Base-by-base conservation (phyloP, 1,140 invertebrate species). In the Adelges cooleyi region DNA sequence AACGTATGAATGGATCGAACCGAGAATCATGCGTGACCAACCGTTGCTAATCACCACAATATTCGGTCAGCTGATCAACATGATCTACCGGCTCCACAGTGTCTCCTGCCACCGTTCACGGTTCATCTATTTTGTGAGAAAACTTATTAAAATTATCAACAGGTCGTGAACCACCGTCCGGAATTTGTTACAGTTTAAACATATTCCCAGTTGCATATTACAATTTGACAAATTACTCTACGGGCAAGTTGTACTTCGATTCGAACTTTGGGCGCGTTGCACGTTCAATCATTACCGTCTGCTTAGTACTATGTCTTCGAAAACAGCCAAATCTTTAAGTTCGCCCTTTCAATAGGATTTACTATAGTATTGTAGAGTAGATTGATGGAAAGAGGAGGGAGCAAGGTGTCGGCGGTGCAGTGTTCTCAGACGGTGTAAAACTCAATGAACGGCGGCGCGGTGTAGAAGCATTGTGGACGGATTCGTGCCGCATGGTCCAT, bases 401-500 rank as follows among this genome's bases (percentile, higher is more conserved):
- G 11, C n/a, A 36, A 25, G 22, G 40, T n/a, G 38, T 44, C 17
- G 33, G 33, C 52, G 52, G 52, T 11, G 5, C 29, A 33, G 29
- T 6, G 11, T 5, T 54, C 48, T 50, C 36, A 33, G 52, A 42
- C 25, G 56, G 56, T 62, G 33, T 46, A 33, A 48, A 62, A 48
- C 40, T 62, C 56, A 62, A 62, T 62, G 56, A 62, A 62, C 56
- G 42, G 3, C 56, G 10, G 56, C 8, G 23, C 18, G n/a, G 11
- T 22, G 17, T 38, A 40, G 25, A 59, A 33, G 56, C 42, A 33
- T 62, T 46, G 42, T 33, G 27, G 42, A 48, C 10, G 22, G 52
- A 68, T 68, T 68, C 46, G 67, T 68, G 65, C 65, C 67, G 67
- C 67, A 68, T 66, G 67, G 65, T 68, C 65, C 67, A 68, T 68